These are phyloP conservation scores for Luidia sarsii DNA, from an alignment of 53 echinoderm and acorn worm genomes.

Conservation along the genomic window DNA sequence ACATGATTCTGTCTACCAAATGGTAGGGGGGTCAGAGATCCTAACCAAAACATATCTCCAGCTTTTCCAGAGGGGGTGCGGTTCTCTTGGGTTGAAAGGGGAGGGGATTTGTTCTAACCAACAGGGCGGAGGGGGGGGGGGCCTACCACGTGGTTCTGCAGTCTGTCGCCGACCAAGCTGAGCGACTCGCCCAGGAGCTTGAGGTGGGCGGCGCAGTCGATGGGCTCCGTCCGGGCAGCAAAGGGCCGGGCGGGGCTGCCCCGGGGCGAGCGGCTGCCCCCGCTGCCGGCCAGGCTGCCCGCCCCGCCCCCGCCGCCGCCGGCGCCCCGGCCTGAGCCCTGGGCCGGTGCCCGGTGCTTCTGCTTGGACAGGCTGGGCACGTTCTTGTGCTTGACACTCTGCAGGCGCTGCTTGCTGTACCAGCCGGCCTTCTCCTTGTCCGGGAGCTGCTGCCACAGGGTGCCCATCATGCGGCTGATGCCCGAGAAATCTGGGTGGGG, in stretches of 20 bases:
- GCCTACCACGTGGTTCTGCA: constrained; percentile 72
- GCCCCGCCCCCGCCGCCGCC: background rate
- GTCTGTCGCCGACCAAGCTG: constrained; percentile 70
- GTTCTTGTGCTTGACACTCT: constrained; percentile 69
- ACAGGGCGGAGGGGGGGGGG: too few species aligned
- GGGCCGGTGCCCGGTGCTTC: constrained; percentile 21
- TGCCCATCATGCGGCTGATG: constrained; percentile 71
- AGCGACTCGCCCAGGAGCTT: constrained; percentile 89
- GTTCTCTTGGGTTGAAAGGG: too few species aligned
- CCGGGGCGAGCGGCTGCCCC: background rate
- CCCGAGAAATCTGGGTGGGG: constrained; percentile 57
- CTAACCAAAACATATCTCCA: too few species aligned
- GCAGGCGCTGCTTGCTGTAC: constrained; percentile 54
- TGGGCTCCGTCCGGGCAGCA: constrained; percentile 78
- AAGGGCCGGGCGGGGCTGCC: constrained; percentile 51
- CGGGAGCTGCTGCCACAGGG: constrained; percentile 69
- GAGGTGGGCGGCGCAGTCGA: constrained; percentile 92
- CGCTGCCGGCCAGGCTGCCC: background rate
- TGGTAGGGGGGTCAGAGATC: too few species aligned
- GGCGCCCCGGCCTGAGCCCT: background rate
- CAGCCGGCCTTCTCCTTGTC: constrained; percentile 78
- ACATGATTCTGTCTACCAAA: too few species aligned
- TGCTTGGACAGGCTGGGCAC: constrained; percentile 67
- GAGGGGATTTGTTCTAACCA: too few species aligned
- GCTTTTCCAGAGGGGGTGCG: too few species aligned